Base-by-base conservation (phyloP, 2,888 invertebrate genomes). In the Cryptocephalus primarius region DNA sequence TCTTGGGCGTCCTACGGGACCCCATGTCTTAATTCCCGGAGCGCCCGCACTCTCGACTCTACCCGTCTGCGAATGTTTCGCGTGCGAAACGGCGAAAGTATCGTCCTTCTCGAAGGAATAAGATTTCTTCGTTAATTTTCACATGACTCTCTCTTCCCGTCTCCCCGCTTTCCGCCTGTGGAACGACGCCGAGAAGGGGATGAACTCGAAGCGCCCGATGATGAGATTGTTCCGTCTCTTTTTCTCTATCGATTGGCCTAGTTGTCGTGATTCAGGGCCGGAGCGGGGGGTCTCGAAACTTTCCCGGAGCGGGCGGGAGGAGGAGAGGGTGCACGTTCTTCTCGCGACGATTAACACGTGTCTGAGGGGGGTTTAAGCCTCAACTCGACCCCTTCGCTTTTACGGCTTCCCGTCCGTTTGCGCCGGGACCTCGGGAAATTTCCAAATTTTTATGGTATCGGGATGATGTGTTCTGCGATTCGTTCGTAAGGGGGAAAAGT, bases 211-310 rank as follows among this genome's bases (percentile, higher is more conserved):
- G 22, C 22, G 22, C 22, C 22, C 22, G 22, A 22, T 22, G 22
- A 22, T 22, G 22, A 22, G 22, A 22, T 22, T 22, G 22, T 22
- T 22, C 22, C 22, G 22, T 22, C 22, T 22, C 22, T 22, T 22
- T 22, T 22, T 22, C 54, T 43, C 64, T 77, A 78, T 78, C 77
- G 78, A 78, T 78, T 77, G 78, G 75, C 78, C 78, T 75, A 78
- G 77, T 77, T 78, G 76, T 74, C 40, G 47, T 40, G 41, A 33
- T 45, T 45, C 51, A 52, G 51, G 48, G 43, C 47, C 48, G 51
- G 47, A 36, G 43, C 14, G 11, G 40, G 36, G 22, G 6, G 22
- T 22, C 6, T 22, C 6, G 22, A 22, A 22, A 22, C 22, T 22
- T 6, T 6, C 6, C 22, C 22, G 22, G 2, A 2, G 22, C 2